A percentile compares a stretch with the other conserved stretches of the same genome.
Conservation (phyloP, 2,888 invertebrate genomes). For the Odontothrips loti region DNA sequence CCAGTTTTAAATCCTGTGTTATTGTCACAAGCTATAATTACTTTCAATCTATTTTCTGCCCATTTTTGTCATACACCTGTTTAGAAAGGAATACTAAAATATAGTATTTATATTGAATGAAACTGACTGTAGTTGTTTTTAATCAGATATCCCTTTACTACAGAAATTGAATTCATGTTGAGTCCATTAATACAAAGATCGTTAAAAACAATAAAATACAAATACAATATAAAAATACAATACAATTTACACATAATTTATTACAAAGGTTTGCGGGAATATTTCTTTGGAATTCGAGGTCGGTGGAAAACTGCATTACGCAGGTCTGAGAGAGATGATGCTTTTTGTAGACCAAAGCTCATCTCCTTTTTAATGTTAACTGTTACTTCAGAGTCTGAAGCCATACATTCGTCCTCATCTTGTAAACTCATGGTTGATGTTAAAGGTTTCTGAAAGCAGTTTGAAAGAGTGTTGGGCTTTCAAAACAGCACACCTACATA, state of each 20-base stretch:
- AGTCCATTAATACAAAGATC: too few relatives aligned
- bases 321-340: neutral
- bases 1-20: neutral
- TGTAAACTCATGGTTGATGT: neutral
- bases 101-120: slow-evolving; percentile 13
- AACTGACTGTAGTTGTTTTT: too few relatives aligned
- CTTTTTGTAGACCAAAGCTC: neutral
- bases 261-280: too few relatives aligned
- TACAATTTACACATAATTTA: too few relatives aligned
- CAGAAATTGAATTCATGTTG: too few relatives aligned
- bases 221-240: too few relatives aligned
- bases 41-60: neutral
- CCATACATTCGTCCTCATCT: neutral
- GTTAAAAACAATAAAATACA: too few relatives aligned
- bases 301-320: neutral
- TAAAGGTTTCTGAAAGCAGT: neutral
- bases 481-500: neutral
- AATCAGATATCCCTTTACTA: too few relatives aligned
- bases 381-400: neutral
- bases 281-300: neutral
- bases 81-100: slow-evolving; percentile 2
- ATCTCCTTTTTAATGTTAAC: neutral
- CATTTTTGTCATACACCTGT: neutral
- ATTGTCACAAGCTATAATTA: neutral
- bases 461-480: too few relatives aligned